These are phyloP conservation scores for Xenopus borealis DNA, from an alignment of 2,113 vertebrate species.

Conservation along the genomic window DNA sequence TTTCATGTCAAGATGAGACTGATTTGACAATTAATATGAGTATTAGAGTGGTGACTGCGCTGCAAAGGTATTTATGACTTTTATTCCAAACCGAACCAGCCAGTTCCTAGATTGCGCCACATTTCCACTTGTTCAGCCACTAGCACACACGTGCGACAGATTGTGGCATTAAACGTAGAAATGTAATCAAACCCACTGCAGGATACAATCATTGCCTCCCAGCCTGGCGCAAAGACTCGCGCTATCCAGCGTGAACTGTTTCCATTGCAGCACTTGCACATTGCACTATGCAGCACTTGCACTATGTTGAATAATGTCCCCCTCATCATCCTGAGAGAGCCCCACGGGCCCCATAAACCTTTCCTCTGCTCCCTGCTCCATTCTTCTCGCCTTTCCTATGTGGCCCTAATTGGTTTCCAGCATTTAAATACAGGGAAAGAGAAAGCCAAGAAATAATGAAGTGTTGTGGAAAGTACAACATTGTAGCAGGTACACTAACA, in stretches of 20 bases:
- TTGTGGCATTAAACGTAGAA: too few relatives aligned
- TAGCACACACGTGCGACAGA: too few relatives aligned
- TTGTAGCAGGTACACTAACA: background rate
- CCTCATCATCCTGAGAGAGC: background rate
- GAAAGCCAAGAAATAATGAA: background rate
- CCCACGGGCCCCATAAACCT: slow-evolving; percentile 42
- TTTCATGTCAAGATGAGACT: too few relatives aligned
- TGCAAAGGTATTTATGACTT: too few relatives aligned
- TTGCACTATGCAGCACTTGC: background rate
- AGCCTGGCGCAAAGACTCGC: background rate
- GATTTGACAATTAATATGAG: too few relatives aligned
- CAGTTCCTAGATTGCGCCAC: too few relatives aligned
- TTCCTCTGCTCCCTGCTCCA: slow-evolving; percentile 29
- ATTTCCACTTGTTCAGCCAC: too few relatives aligned
- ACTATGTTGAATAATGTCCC: slow-evolving; percentile 42
- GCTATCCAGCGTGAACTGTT: background rate
- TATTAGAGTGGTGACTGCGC: too few relatives aligned
- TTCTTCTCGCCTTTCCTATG: slow-evolving; percentile 39
- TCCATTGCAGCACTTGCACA: background rate
- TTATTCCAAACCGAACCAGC: too few relatives aligned
- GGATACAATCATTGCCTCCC: too few relatives aligned
- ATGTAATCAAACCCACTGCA: too few relatives aligned
- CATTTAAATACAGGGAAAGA: background rate
- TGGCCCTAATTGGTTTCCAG: slow-evolving; percentile 29
- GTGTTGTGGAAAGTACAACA: background rate